A percentile compares a stretch with the other conserved stretches of the same genome.
Evolutionary conservation across 1,140 invertebrate species (phyloP).

Genomic region (Chironomus striatipennis): DNA sequence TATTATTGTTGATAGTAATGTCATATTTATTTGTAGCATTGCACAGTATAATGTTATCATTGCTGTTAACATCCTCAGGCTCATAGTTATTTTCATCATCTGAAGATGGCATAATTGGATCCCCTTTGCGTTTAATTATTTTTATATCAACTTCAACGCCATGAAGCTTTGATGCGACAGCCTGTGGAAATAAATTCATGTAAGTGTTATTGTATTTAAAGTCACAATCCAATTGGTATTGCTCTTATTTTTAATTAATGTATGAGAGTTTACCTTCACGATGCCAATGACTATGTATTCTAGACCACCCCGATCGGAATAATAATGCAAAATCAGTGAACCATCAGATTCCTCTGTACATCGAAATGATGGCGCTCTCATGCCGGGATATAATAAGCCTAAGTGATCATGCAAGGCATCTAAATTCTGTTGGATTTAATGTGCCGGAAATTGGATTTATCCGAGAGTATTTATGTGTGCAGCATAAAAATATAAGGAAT

Average conservation of each 20-base stretch:
- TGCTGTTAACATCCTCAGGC: constrained; percentile 22
- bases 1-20: constrained; percentile 32
- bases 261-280: constrained; percentile 62
- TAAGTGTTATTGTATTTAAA: not conserved
- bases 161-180: constrained; percentile 85
- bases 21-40: constrained; percentile 27
- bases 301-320: constrained; percentile 84
- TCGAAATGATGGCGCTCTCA: constrained; percentile 85
- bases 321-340: constrained; percentile 81
- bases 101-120: constrained; percentile 39
- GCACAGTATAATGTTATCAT: constrained; percentile 27
- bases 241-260: too few relatives aligned
- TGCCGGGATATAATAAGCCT: constrained; percentile 84
- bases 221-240: not conserved
- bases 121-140: constrained; percentile 75
- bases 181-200: constrained; percentile 54
- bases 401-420: constrained; percentile 90
- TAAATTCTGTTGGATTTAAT: constrained; percentile 57
- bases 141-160: constrained; percentile 84
- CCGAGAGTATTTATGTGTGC: not conserved
- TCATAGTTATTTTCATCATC: constrained; percentile 34
- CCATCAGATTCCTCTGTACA: constrained; percentile 83
- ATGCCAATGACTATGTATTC: constrained; percentile 91
- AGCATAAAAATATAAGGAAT: not conserved
- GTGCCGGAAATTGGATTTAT: not conserved